Percentiles rank a stretch among this genome's conserved stretches.
Evolutionary conservation across 2,888 invertebrate species (phyloP).

Genomic region (Amphipyra berbera): DNA sequence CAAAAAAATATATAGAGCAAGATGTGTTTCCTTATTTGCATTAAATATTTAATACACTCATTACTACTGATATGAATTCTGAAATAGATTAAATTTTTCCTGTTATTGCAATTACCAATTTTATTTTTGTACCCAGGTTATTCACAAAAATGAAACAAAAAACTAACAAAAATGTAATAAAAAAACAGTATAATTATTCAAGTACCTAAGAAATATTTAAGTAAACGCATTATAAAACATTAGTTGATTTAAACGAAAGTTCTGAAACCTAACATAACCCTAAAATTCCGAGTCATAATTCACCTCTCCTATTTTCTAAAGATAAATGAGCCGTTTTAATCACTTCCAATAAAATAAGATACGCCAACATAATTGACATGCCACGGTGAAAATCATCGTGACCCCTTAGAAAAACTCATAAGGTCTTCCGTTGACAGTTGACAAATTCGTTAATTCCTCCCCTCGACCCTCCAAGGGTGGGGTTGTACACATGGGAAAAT

Average conservation of each 20-base stretch:
- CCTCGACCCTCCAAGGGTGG: constrained; percentile 59
- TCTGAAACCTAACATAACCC: not conserved
- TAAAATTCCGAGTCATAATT: constrained; percentile 11
- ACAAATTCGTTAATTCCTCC: constrained; percentile 87
- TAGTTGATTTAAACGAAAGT: not conserved
- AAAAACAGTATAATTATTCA: no score
- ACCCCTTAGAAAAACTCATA: constrained; percentile 84
- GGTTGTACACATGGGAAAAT: constrained; percentile 66
- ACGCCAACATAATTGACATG: constrained; percentile 66
- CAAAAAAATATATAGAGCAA: not conserved
- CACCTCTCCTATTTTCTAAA: constrained; percentile 29
- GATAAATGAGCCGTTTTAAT: constrained; percentile 61
- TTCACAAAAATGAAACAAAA: no score
- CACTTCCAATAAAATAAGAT: constrained; percentile 59
- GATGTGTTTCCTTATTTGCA: not conserved
- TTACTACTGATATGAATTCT: not conserved
- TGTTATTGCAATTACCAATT: no score
- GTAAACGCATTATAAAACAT: no score
- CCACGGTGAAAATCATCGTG: constrained; percentile 75
- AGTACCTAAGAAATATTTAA: no score
- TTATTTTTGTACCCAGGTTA: no score
- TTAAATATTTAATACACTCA: not conserved
- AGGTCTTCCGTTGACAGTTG: constrained; percentile 84
- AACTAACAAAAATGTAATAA: no score
- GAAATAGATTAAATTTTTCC: no score